Percentiles rank a stretch among this genome's conserved stretches.
These are phyloP conservation scores for Euproctis similis DNA, from an alignment of 2,888 invertebrate genomes.

Conservation along the genomic window DNA sequence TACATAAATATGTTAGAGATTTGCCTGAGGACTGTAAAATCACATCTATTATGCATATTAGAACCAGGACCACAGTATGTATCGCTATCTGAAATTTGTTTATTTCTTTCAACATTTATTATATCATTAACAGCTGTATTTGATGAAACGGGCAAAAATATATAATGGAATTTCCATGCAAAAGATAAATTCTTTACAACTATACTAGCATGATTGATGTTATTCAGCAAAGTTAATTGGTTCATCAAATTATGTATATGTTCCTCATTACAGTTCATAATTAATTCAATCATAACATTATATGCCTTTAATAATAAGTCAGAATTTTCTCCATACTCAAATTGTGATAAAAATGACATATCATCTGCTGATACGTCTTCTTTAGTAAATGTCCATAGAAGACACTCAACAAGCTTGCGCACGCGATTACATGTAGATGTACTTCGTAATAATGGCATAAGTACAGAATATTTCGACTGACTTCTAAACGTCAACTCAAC, in stretches of 20 bases:
- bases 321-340: constrained; percentile 50
- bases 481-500: constrained; percentile 37
- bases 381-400: constrained; percentile 29
- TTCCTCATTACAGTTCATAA: constrained; percentile 49
- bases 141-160: constrained; percentile 60
- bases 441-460: constrained; percentile 41
- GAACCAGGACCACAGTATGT: too few species aligned
- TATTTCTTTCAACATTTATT: constrained; percentile 38
- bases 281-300: constrained; percentile 46
- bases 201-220: constrained; percentile 47
- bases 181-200: constrained; percentile 55
- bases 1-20: constrained; percentile 33
- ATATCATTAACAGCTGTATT: constrained; percentile 50
- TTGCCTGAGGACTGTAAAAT: constrained; percentile 52
- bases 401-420: constrained; percentile 47
- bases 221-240: constrained; percentile 44
- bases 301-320: constrained; percentile 41
- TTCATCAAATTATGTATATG: constrained; percentile 46
- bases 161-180: constrained; percentile 65
- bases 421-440: constrained; percentile 47
- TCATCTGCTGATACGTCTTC: constrained; percentile 18
- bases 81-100: constrained; percentile 11
- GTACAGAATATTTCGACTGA: constrained; percentile 31
- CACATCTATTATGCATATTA: constrained; percentile 35
- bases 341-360: constrained; percentile 31